Base-by-base conservation (phyloP, 1,140 invertebrate genomes). In the Macrocentrus cingulum region DNA sequence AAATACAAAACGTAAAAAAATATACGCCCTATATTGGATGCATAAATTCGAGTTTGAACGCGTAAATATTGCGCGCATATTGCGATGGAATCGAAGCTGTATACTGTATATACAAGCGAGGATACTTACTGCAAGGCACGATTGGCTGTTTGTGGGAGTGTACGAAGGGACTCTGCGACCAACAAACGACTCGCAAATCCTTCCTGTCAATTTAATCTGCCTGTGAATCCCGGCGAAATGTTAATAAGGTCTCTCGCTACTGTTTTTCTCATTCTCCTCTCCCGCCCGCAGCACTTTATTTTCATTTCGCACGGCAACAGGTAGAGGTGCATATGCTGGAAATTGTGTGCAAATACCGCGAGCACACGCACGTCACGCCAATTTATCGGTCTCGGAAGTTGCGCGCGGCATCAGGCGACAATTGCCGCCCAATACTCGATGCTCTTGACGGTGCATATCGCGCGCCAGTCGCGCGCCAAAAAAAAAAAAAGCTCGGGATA, bases 161-260 rank as follows among this genome's bases (percentile, higher is more conserved):
- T 48, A 23, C 54, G 44, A 37, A 37, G n/a, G 55, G 39, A 49
- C 36, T 42, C 34, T 11, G 19, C 37, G 62, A 57, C 66, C 72
- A 78, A 78, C 75, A 78, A 79, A 78, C 75, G 69, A 77, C 76
- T 79, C 76, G 77, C 77, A 78, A 79, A 78, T 79, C 75, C 76
- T 78, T 66, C 60, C 76, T 77, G 76, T 79, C 76, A 78, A 78
- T 77, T 77, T 78, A 78, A 79, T 79, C 77, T 79, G 68, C 66
- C 70, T 71, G 70, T 68, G 73, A 71, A 79, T 79, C 76, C 77
- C 68, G 66, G 60, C 75, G 72, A 79, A 79, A 79, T 79, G 76
- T 79, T 78, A 78, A 79, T 79, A 78, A 77, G 76, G 74, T 65
- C 58, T 56, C 59, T 46, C 57, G 44, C 57, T 59, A 59, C 52